Percentiles rank a stretch among this genome's conserved stretches.
These are phyloP conservation scores for Ophiodon elongatus DNA, from an alignment of 2,113 vertebrate species.

Conservation along the genomic window DNA sequence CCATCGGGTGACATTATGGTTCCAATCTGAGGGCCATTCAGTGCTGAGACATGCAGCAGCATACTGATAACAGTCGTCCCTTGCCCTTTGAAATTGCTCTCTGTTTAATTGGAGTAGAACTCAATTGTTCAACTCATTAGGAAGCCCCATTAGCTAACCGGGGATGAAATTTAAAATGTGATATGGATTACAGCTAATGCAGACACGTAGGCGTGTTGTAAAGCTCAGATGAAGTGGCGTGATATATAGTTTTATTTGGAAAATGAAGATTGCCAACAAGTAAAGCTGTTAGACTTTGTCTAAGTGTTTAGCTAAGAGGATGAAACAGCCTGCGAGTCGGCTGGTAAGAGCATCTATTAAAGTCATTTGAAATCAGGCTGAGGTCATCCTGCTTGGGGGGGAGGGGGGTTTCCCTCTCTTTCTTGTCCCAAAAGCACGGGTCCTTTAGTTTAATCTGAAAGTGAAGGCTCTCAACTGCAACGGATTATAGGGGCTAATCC, in stretches of 20 bases:
- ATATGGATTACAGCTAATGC: constrained; percentile 50
- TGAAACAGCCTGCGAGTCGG: constrained; percentile 56
- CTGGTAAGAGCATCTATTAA: constrained; percentile 47
- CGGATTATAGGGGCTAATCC: constrained; percentile 68
- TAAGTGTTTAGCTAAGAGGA: constrained; percentile 69
- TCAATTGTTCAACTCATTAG: constrained; percentile 54
- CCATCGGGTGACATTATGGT: constrained; percentile 52
- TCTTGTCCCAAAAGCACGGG: constrained; percentile 58
- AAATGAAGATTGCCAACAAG: constrained; percentile 45
- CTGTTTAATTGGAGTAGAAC: constrained; percentile 58
- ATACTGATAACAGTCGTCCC: constrained; percentile 40
- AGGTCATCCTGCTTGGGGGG: constrained; percentile 45
- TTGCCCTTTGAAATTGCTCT: constrained; percentile 55
- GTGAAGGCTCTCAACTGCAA: constrained; percentile 70
- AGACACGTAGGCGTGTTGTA: constrained; percentile 7
- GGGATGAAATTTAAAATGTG: constrained; percentile 36
- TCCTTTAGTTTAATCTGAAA: constrained; percentile 78
- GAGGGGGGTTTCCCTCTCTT: constrained; percentile 49
- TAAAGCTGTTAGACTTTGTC: constrained; percentile 54
- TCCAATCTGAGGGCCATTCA: constrained; percentile 51
- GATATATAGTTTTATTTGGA: constrained; percentile 27
- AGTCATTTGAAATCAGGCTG: constrained; percentile 62
- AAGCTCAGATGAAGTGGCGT: constrained; percentile 38
- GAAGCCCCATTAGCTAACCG: constrained; percentile 15
- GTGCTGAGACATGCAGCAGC: constrained; percentile 19